Base-by-base conservation (phyloP, 2,113 vertebrate genomes). In the Bungarus multicinctus region DNA sequence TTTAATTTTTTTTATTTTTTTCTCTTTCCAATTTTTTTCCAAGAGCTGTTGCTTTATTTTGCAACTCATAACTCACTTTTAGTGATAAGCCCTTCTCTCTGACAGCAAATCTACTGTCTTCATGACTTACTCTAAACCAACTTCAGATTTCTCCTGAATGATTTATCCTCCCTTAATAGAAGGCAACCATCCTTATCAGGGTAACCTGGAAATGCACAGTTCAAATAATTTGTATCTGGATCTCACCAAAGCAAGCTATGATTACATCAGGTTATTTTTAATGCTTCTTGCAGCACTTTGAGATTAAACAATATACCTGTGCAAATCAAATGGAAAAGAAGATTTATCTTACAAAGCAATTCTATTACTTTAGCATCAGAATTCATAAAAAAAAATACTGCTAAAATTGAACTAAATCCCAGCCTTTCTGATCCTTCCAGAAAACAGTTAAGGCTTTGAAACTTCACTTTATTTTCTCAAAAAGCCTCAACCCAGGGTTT, bases 131-230 rank as follows among this genome's bases (percentile, higher is more conserved):
- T 88, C 94, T 92, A 93, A 95, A 94, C 23, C 10, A 94, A 94
- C 69, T 85, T 43, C 87, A 92, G 55, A 94, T 93, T 95, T 93
- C 69, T 93, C 50, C 45, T 0, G 0, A 91, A 91, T 92, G 92
- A 96, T 96, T 96, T 95, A 96, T 96, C 93, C 92, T 27, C 85
- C 89, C 87, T 87, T 90, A 94, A 92, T 60, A 95, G 92, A 91
- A 94, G 93, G 85, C 89, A 91, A 34, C 90, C 89, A 87, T 95
- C 22, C 47, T 93, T 93, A 95, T 85, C 95, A 95, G 85, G 64
- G 23, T 14, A 74, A 85, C 86, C 85, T 69, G 58, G 45, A 53
- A 91, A 91, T 30, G 0, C 0, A 93, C 94, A 95, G 85, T 93
- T 91, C 91, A 69, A 95, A 91, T 52, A 92, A 85, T 90, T 95